Percentiles rank a stretch among this genome's conserved stretches.
Conservation (phyloP, 2,797 vertebrate genomes). For the Tokudaia tokunoshimensis region DNA sequence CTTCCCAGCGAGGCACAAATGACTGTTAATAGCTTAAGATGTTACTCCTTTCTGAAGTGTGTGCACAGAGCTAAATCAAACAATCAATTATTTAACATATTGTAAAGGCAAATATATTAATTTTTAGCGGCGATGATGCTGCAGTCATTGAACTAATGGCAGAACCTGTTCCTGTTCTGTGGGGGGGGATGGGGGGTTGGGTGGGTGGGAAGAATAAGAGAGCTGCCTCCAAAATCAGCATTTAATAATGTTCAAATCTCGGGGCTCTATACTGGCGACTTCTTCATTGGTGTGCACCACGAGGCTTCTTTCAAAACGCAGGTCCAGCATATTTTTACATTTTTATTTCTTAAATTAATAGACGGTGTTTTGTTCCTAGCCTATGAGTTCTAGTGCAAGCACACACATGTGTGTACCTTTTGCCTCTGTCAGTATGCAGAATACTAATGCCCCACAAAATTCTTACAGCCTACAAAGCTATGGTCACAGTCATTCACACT, state of each 20-base stretch:
- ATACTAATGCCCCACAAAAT: fast-evolving
- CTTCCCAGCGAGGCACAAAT: background rate
- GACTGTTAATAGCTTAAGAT: slow-evolving; percentile 13
- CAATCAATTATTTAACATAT: slow-evolving; percentile 32
- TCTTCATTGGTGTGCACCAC: background rate
- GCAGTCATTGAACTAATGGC: background rate
- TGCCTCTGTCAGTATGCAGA: no score
- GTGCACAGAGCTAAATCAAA: slow-evolving; percentile 10
- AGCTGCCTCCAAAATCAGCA: background rate
- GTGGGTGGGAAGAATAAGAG: fast-evolving
- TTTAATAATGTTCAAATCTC: background rate
- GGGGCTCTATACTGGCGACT: background rate
- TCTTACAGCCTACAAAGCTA: fast-evolving
- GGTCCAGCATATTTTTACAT: background rate
- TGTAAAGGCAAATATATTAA: slow-evolving; percentile 47
- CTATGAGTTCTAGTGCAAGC: background rate
- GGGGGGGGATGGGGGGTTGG: background rate
- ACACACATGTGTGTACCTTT: background rate
- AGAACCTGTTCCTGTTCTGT: no score
- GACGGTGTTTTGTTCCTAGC: background rate
- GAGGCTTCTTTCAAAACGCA: background rate
- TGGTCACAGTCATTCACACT: fast-evolving
- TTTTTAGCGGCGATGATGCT: background rate
- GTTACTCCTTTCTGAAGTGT: background rate
- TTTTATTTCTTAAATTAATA: background rate